These are phyloP conservation scores for Napeogenes inachia DNA, from an alignment of 2,888 invertebrate species.

Conservation along the genomic window DNA sequence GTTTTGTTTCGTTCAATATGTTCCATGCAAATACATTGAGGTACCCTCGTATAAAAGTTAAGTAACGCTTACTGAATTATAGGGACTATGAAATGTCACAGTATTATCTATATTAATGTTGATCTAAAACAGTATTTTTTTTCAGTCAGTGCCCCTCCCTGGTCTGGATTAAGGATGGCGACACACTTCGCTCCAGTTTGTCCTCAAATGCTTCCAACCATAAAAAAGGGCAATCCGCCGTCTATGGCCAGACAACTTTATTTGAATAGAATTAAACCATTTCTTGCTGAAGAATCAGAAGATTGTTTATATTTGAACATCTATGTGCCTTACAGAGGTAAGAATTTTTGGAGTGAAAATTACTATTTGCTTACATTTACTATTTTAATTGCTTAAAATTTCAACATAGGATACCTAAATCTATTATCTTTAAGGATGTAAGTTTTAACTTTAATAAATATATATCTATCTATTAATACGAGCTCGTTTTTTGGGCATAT, in stretches of 20 bases:
- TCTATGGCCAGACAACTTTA: slow-evolving; percentile 83
- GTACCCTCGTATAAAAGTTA: too few relatives aligned
- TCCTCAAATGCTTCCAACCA: slow-evolving; percentile 87
- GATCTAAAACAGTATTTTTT: slow-evolving; percentile 28
- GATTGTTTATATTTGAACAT: slow-evolving; percentile 96
- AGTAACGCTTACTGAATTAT: too few relatives aligned
- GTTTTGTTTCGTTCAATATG: background rate
- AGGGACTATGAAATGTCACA: too few relatives aligned
- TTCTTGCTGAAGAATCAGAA: slow-evolving; percentile 83
- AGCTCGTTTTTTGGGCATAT: too few relatives aligned
- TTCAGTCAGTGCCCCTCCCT: slow-evolving; percentile 86
- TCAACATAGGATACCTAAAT: too few relatives aligned
- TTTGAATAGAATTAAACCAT: slow-evolving; percentile 83
- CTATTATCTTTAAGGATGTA: too few relatives aligned
- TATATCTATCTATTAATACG: too few relatives aligned
- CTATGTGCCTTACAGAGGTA: slow-evolving; percentile 91
- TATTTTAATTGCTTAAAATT: too few relatives aligned
- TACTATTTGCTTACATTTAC: background rate
- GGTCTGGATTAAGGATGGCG: slow-evolving; percentile 84
- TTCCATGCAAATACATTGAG: too few relatives aligned
- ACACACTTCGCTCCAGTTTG: slow-evolving; percentile 88
- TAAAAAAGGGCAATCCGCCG: slow-evolving; percentile 79
- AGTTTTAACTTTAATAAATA: too few relatives aligned
- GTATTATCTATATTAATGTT: background rate
- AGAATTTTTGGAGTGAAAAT: slow-evolving; percentile 43